These are phyloP conservation scores for Hippoglossus stenolepis DNA, from an alignment of 2,113 vertebrate species.

Conservation along the genomic window DNA sequence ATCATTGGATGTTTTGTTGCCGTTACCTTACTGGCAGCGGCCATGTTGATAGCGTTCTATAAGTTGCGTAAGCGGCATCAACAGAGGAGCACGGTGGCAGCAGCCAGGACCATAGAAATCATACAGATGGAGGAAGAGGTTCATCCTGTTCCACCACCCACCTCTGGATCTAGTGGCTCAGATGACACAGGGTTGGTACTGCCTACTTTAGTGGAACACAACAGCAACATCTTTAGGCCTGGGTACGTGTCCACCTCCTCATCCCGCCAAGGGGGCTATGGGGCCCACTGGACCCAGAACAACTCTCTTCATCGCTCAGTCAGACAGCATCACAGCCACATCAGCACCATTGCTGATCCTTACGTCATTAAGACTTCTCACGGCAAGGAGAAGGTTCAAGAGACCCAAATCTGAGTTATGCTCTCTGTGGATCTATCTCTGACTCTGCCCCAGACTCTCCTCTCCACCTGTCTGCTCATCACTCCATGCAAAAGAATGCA, in stretches of 20 bases:
- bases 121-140: constrained; percentile 95
- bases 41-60: constrained; percentile 98
- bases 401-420: constrained; percentile 93
- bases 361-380: constrained; percentile 94
- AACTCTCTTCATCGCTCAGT: constrained; percentile 91
- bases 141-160: constrained; percentile 82
- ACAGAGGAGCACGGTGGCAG: constrained; percentile 93
- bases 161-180: constrained; percentile 83
- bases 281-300: constrained; percentile 95
- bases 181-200: constrained; percentile 90
- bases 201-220: constrained; percentile 90
- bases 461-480: constrained; percentile 74
- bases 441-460: constrained; percentile 67
- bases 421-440: constrained; percentile 71
- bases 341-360: constrained; percentile 90
- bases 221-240: constrained; percentile 93
- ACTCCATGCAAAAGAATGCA: constrained; percentile 94
- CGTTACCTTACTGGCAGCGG: constrained; percentile 93
- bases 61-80: constrained; percentile 98
- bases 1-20: constrained; percentile 99
- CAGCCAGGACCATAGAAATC: constrained; percentile 93
- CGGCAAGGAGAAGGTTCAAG: constrained; percentile 97
- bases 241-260: constrained; percentile 89
- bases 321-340: constrained; percentile 87
- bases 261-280: constrained; percentile 87